These are phyloP conservation scores for Synergus umbraculus DNA, from an alignment of 2,888 invertebrate genomes.

Conservation along the genomic window DNA sequence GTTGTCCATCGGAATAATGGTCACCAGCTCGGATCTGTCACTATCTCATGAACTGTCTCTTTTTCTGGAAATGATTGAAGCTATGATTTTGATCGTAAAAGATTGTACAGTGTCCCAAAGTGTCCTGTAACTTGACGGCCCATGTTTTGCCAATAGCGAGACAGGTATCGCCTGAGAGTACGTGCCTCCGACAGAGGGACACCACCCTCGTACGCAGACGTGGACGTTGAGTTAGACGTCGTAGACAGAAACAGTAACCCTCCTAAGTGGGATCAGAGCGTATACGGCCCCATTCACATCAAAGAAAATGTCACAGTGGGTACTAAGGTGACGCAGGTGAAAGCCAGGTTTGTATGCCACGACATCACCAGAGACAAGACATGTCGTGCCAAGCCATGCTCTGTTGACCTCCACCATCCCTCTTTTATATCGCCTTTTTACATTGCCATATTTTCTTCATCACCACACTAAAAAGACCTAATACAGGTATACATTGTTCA, in stretches of 20 bases:
- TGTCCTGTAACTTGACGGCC: constrained; percentile 81
- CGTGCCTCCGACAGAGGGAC: constrained; percentile 97
- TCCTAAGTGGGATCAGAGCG: constrained; percentile 96
- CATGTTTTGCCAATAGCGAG: constrained; percentile 91
- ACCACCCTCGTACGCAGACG: constrained; percentile 95
- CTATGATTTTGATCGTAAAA: constrained; percentile 51
- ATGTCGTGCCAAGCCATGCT: constrained; percentile 73
- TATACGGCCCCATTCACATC: constrained; percentile 98
- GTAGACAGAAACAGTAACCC: constrained; percentile 99
- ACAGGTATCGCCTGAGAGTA: constrained; percentile 97
- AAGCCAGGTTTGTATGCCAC: constrained; percentile 95
- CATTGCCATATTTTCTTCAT: constrained; percentile 33
- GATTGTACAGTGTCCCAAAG: constrained; percentile 68
- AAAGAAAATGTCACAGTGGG: constrained; percentile 99
- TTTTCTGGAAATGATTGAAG: constrained; percentile 32
- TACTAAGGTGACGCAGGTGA: constrained; percentile 98
- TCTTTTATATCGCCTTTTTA: constrained; percentile 42
- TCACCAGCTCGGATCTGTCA: constrained; percentile 31
- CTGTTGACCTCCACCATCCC: constrained; percentile 59
- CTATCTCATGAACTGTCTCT: constrained; percentile 38
- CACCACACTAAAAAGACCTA: constrained; percentile 12
- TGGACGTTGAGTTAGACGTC: constrained; percentile 98
- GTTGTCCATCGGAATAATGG: constrained; percentile 11
- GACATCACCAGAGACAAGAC: constrained; percentile 74
- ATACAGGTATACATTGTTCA: constrained; percentile 38